phyloP scores from a whole-genome alignment of 2,113 vertebrate genomes.

The Ophthalmolycus amberensis region DNA sequence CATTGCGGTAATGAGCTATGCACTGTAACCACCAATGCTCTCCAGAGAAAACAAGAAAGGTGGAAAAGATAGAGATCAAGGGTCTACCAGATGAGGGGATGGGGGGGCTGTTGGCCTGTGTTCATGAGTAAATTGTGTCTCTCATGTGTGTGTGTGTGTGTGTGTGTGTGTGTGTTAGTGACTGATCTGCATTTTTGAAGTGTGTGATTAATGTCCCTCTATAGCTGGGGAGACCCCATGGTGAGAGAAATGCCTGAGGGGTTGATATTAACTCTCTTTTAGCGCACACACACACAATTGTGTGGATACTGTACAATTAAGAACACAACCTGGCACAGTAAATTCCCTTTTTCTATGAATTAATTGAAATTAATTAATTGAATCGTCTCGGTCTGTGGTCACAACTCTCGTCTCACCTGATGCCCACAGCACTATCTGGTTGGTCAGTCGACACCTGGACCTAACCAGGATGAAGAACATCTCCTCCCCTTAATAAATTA shows the following conservation, averaged over 20 bases:
- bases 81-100: slow-evolving; percentile 21
- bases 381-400: neutral
- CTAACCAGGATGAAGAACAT: no score
- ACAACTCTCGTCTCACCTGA: neutral
- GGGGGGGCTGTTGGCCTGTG: slow-evolving; percentile 10
- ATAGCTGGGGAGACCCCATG: slow-evolving; percentile 55
- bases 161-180: slow-evolving; percentile 4
- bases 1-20: neutral
- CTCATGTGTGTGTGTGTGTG: neutral
- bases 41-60: slow-evolving; percentile 29
- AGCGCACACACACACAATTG: neutral
- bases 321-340: neutral
- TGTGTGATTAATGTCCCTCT: slow-evolving; percentile 75
- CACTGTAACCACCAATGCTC: neutral
- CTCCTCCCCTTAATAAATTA: no score
- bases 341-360: neutral
- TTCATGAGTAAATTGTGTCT: slow-evolving; percentile 25
- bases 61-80: slow-evolving; percentile 42
- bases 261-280: slow-evolving; percentile 53
- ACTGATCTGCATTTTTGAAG: slow-evolving; percentile 72
- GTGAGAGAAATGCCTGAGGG: slow-evolving; percentile 62
- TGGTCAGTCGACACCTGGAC: neutral
- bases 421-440: neutral
- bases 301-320: neutral
- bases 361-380: no score